These are phyloP conservation scores for Copidosoma floridanum DNA, from an alignment of 1,140 invertebrate species.

Conservation along the genomic window DNA sequence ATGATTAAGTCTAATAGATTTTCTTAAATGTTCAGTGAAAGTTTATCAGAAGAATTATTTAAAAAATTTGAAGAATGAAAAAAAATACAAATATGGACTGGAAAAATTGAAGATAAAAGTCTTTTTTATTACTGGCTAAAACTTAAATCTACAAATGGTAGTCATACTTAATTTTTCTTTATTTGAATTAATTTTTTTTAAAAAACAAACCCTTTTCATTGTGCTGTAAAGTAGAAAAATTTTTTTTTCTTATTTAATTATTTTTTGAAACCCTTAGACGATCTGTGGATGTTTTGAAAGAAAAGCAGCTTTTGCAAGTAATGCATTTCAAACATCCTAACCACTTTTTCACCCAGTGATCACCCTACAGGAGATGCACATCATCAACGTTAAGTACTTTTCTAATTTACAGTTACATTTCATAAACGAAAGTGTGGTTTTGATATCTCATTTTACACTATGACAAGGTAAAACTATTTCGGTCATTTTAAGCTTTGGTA, in stretches of 20 bases:
- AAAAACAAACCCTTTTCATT: background rate
- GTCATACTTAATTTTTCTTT: background rate
- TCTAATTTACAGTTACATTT: too few species aligned
- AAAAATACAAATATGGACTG: slow-evolving; percentile 5
- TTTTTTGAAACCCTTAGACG: background rate
- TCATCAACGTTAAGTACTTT: too few species aligned
- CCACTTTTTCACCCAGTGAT: too few species aligned
- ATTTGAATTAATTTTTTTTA: background rate
- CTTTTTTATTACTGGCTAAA: slow-evolving; percentile 21
- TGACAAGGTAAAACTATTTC: too few species aligned
- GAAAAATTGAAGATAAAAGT: slow-evolving; percentile 12
- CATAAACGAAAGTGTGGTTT: too few species aligned
- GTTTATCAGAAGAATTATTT: slow-evolving; percentile 4
- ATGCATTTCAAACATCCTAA: too few species aligned
- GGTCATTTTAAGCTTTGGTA: too few species aligned
- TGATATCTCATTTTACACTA: too few species aligned
- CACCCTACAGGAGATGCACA: too few species aligned
- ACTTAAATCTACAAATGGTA: background rate
- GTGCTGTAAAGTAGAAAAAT: background rate
- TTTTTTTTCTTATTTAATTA: background rate
- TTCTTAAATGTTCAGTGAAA: too few species aligned
- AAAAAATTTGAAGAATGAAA: slow-evolving; percentile 6
- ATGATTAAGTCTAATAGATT: too few species aligned
- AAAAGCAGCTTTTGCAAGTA: too few species aligned
- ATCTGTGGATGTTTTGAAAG: background rate